phyloP scores from a whole-genome alignment of 2,888 invertebrate species.

The Lasioglossum vierecki region DNA sequence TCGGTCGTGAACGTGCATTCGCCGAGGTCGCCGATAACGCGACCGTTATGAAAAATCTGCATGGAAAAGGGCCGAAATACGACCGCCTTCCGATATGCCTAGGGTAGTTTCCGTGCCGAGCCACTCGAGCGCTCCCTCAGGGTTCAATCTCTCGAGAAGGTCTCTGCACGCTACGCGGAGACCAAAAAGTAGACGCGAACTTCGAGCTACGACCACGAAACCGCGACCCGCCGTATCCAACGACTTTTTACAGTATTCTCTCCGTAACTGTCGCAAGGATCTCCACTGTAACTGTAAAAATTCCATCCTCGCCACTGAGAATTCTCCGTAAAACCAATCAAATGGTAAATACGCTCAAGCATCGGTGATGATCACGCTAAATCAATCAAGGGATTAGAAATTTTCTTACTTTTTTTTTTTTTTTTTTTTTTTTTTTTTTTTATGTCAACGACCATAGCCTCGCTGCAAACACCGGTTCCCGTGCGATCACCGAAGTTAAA shows the following conservation, averaged over 20 bases:
- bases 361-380: no score
- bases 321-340: no score
- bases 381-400: no score
- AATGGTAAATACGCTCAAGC: no score
- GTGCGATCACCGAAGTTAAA: no score
- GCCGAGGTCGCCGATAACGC: slow-evolving; percentile 50
- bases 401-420: no score
- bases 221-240: slow-evolving; percentile 10
- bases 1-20: slow-evolving; percentile 23
- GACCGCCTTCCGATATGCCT: slow-evolving; percentile 14
- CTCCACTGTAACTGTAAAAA: background rate
- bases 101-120: slow-evolving; percentile 52
- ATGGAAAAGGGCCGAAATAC: slow-evolving; percentile 40
- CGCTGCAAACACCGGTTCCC: no score
- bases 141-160: slow-evolving; percentile 47
- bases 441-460: no score
- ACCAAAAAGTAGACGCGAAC: slow-evolving; percentile 27
- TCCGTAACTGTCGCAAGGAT: background rate
- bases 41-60: slow-evolving; percentile 62
- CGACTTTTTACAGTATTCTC: background rate
- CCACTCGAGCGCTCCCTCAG: slow-evolving; percentile 39
- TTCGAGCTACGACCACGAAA: background rate
- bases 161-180: slow-evolving; percentile 47
- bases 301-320: background rate
- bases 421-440: no score